Evolutionary conservation across 1,140 invertebrate genomes (phyloP), one percentile per base, ranked within the genome.

Genomic region (Drosophila takahashii): DNA sequence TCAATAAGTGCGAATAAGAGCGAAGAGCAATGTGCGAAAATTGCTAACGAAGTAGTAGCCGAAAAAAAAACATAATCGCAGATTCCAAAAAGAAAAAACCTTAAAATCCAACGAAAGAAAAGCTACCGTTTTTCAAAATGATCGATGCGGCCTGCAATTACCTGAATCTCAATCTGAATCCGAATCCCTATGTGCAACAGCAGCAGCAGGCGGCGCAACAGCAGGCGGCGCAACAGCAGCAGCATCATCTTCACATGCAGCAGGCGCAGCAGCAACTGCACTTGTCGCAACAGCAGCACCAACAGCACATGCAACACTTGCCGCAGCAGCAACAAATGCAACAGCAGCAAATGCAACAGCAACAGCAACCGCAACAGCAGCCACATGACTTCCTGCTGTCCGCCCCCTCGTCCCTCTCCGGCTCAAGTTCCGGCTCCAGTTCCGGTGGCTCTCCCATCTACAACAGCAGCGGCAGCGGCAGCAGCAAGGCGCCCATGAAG

Each of bases 101-200:
- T n/a, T n/a, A n/a, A n/a, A n/a, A n/a, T n/a, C 27, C 27, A 29
- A 4, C 4, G 27, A 4, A 4, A 4, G 4, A 29, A 7, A 4
- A 4, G 7, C 27, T 6, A 7, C 27, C 27, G 0, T 2, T 62
- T 60, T 56, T 34, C 77, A 91, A 73, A 53, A 92, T 92, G 90
- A 91, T 91, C 80, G 90, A 91, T 70, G 81, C 87, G 57, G 77
- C 90, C 18, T 91, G 90, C 76, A 92, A 91, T 81, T 92, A 92
- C 71, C 69, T 92, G 44, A 91, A n/a, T n/a, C n/a, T n/a, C n/a
- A n/a, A n/a, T n/a, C n/a, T n/a, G n/a, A n/a, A n/a, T n/a, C n/a
- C n/a, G n/a, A n/a, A 90, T 79, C 87, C 90, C 22, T 91, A 86
- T 60, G 65, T 78, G 26, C 64, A 70, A n/a, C 57, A 74, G 4